Percentiles rank a stretch among this genome's conserved stretches.
Conservation (phyloP, 2,797 vertebrate genomes). For the Parauchenoglanis punctatus region DNA sequence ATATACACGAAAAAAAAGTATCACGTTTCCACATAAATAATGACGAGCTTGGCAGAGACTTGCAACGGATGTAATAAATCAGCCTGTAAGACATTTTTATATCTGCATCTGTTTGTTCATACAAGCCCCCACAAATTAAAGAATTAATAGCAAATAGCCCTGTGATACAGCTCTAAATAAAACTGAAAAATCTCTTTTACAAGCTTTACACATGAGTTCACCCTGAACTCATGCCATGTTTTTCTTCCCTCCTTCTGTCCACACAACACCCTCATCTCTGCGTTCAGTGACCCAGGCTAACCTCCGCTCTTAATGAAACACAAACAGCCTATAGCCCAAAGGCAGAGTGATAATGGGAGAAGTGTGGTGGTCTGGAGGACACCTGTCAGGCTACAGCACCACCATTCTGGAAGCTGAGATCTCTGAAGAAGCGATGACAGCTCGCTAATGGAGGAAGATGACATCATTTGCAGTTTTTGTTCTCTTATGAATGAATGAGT, state of each 20-base stretch:
- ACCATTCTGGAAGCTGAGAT: conserved; percentile 37
- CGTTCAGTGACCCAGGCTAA: conserved; percentile 54
- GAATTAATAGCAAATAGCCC: background rate
- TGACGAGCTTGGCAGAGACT: background rate
- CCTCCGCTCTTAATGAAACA: conserved; percentile 48
- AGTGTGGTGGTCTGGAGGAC: conserved; percentile 56
- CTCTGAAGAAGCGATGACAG: conserved; percentile 43
- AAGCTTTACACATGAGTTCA: background rate
- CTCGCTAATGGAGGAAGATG: conserved; percentile 33
- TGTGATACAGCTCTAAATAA: conserved; percentile 17
- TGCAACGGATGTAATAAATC: conserved; percentile 21
- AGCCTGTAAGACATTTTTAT: conserved; percentile 1
- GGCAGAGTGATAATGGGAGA: conserved; percentile 51
- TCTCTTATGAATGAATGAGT: conserved; percentile 13
- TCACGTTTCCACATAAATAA: conserved; percentile 18
- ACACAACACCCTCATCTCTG: conserved; percentile 23
- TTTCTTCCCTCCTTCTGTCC: conserved; percentile 30
- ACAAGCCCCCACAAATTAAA: background rate
- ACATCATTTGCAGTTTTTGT: conserved; percentile 41
- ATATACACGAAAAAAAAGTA: background rate
- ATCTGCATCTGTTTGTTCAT: conserved; percentile 3
- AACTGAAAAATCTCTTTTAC: conserved; percentile 11
- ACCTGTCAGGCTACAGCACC: conserved; percentile 43
- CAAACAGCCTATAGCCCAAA: conserved; percentile 40
- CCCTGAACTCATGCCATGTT: background rate